Conservation (phyloP, 2,797 vertebrate genomes). For the Ctenochaetus hawaiiensis region DNA sequence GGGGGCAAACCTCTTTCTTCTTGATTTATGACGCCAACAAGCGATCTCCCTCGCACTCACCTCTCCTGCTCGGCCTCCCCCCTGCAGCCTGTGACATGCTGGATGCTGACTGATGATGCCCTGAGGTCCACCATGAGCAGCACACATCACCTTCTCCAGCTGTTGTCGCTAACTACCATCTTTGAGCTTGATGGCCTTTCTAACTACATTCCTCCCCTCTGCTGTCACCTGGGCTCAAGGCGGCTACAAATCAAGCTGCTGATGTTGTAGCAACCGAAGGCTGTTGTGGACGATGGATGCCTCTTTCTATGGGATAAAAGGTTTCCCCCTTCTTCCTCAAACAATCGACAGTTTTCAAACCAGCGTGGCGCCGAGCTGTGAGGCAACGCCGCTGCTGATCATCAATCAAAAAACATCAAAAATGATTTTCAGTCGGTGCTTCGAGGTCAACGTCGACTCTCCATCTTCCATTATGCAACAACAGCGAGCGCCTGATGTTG, state of each 20-base stretch:
- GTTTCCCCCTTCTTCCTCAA: constrained; percentile 22
- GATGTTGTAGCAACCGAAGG: constrained; percentile 74
- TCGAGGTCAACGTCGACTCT: constrained; percentile 26
- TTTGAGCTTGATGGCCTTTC: constrained; percentile 81
- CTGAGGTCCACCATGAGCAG: constrained; percentile 66
- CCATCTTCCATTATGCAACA: constrained; percentile 36
- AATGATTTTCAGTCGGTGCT: constrained; percentile 25
- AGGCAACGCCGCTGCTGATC: constrained; percentile 30
- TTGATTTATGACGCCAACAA: constrained; percentile 78
- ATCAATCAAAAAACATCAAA: constrained; percentile 61
- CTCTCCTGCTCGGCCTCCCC: constrained; percentile 46
- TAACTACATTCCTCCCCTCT: constrained; percentile 80
- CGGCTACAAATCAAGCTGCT: constrained; percentile 82
- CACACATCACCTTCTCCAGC: constrained; percentile 80
- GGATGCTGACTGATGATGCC: constrained; percentile 81
- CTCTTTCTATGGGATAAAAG: constrained; percentile 49
- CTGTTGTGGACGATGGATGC: constrained; percentile 71
- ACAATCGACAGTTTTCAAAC: constrained; percentile 54
- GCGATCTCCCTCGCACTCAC: constrained; percentile 51
- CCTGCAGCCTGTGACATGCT: constrained; percentile 67
- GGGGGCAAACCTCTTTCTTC: constrained; percentile 21
- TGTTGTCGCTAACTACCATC: constrained; percentile 83
- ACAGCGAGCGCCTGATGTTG: background rate
- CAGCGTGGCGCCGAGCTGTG: constrained; percentile 15
- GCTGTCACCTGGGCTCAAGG: constrained; percentile 74